Base-by-base conservation (phyloP, 2,888 invertebrate genomes). In the Agonopterix arenella region DNA sequence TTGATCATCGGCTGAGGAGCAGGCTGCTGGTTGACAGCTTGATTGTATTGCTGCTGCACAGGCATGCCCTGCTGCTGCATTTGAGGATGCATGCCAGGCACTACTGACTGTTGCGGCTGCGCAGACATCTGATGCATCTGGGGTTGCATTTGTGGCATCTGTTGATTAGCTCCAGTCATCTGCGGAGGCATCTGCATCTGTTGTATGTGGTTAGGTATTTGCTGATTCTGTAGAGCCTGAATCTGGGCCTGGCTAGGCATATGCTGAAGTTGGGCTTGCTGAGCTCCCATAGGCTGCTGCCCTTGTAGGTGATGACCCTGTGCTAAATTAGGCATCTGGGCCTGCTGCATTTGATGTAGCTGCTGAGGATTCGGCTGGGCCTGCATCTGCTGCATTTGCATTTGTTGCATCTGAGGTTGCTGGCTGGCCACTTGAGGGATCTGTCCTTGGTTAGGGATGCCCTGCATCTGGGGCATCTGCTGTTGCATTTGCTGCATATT, bases 121-220 rank as follows among this genome's bases (percentile, higher is more conserved):
- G 90, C 76, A 50, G 88, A 79, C 51, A 90, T 62, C 62, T 89
- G 90, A 61, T 89, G 89, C 78, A 89, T 84, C 62, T 90, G 88
- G 51, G 88, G 73, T 62, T 90, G 90, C 81, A 90, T 85, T 61
- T 89, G 90, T 52, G 89, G 81, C 58, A 90, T 85, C 60, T 90
- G 89, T 68, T 81, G 90, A 64, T 78, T 89, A 57, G 75, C 74
- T 53, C 75, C 86, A 68, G 76, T 72, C 47, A 90, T 59, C 57
- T 89, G 89, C 41, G 80, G 62, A 47, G 86, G 82, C 75, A 90
- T 84, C 63, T 90, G 89, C 80, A 90, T 89, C 58, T 89, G 86
- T 58, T 89, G 90, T 71, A 90, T 90, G 58, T 90, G 90, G 62
- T 90, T 86, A 62, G 84, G 88, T 55, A 91, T 84, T 65, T 90